Conservation (phyloP, 1,140 invertebrate genomes). For the Ceratina australensis region DNA sequence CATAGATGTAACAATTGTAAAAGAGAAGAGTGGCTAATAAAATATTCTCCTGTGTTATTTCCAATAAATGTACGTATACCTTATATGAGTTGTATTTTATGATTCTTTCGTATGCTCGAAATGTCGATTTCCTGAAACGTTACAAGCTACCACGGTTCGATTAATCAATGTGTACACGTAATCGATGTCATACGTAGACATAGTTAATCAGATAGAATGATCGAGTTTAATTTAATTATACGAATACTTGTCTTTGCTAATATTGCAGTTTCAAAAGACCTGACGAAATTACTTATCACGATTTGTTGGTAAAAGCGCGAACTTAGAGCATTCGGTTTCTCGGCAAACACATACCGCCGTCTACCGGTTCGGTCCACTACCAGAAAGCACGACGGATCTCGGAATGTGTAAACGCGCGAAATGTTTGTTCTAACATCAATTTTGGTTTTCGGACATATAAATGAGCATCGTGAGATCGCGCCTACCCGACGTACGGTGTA, state of each 20-base stretch:
- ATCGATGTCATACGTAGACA: not conserved
- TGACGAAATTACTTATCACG: constrained; percentile 13
- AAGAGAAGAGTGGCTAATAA: constrained; percentile 50
- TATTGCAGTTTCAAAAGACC: constrained; percentile 24
- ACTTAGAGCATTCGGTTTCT: constrained; percentile 15
- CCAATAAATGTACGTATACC: constrained; percentile 49
- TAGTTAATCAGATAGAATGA: constrained; percentile 12
- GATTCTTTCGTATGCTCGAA: constrained; percentile 19
- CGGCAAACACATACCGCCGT: constrained; percentile 13
- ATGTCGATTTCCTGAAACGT: constrained; percentile 19
- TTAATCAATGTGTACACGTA: not conserved
- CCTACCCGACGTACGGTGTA: constrained; percentile 7
- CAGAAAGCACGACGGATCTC: not conserved
- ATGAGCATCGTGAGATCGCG: not conserved
- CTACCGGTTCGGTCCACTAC: constrained; percentile 2
- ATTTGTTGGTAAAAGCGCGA: constrained; percentile 39
- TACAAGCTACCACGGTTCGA: constrained; percentile 3
- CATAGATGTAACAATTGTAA: constrained; percentile 47
- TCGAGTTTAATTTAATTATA: constrained; percentile 7
- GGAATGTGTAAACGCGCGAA: constrained; percentile 30
- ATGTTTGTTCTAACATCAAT: constrained; percentile 6
- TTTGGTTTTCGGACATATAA: constrained; percentile 1
- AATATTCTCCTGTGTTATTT: constrained; percentile 44
- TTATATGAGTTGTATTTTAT: constrained; percentile 46
- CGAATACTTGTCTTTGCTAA: constrained; percentile 19